These are phyloP conservation scores for Meiosimyza decipiens DNA, from an alignment of 2,888 invertebrate species.

Conservation along the genomic window DNA sequence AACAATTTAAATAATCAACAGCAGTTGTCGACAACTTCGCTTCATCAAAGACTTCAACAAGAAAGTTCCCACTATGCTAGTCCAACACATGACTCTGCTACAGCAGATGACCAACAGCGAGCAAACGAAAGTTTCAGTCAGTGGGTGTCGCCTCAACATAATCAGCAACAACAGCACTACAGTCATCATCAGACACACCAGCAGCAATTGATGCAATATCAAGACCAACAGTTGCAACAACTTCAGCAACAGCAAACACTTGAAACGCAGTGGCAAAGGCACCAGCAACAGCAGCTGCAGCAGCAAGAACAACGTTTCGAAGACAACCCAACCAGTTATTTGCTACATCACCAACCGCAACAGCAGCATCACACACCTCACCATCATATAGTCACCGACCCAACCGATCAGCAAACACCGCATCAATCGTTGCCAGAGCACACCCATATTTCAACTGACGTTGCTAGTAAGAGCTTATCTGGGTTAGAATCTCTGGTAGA, in stretches of 20 bases:
- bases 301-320: slow-evolving; percentile 50
- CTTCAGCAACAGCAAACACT: slow-evolving; percentile 38
- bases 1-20: slow-evolving; percentile 31
- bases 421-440: slow-evolving; percentile 37
- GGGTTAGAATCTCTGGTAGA: slow-evolving; percentile 90
- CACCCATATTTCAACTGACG: slow-evolving; percentile 68
- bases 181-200: slow-evolving; percentile 28
- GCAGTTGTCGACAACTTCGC: slow-evolving; percentile 21
- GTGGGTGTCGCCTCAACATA: slow-evolving; percentile 41
- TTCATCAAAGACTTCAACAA: slow-evolving; percentile 39
- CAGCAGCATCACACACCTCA: slow-evolving; percentile 13
- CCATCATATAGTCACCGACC: slow-evolving; percentile 4
- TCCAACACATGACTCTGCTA: slow-evolving; percentile 37
- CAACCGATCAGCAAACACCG: not conserved
- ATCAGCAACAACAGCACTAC: slow-evolving; percentile 39
- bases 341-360: slow-evolving; percentile 10
- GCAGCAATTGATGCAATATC: slow-evolving; percentile 35
- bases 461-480: slow-evolving; percentile 86
- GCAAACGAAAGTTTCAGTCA: slow-evolving; percentile 40
- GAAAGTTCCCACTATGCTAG: slow-evolving; percentile 44
- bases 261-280: slow-evolving; percentile 41
- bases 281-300: slow-evolving; percentile 46
- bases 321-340: slow-evolving; percentile 25
- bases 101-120: slow-evolving; percentile 25
- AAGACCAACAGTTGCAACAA: slow-evolving; percentile 27